A percentile compares a stretch with the other conserved stretches of the same genome.
Evolutionary conservation across 2,888 invertebrate species (phyloP).

Genomic region (Argynnis bischoffii): DNA sequence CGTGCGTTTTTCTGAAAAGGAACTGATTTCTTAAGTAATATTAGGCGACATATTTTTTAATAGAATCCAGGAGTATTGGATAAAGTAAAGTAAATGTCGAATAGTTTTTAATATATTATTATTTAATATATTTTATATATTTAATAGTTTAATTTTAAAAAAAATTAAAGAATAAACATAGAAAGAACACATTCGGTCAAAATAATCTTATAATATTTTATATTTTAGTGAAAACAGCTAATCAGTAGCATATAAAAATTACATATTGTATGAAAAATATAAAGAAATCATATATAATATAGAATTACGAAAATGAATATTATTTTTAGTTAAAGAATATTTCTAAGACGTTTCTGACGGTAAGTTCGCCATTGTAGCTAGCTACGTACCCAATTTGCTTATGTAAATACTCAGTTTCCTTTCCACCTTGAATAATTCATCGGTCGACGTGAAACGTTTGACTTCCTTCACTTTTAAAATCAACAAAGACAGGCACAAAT

Average conservation of each 20-base stretch:
- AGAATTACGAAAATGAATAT: not conserved
- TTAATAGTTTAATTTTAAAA: no score
- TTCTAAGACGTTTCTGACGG: conserved; percentile 24
- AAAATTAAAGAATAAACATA: no score
- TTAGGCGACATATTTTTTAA: no score
- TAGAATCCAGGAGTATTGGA: no score
- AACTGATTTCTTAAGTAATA: no score
- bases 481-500: conserved; percentile 64
- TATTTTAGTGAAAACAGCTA: no score
- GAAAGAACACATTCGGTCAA: no score
- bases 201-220: no score
- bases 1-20: no score
- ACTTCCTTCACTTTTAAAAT: conserved; percentile 73
- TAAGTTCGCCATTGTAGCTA: conserved; percentile 27
- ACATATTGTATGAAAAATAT: not conserved
- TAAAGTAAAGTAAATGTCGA: no score
- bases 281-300: not conserved
- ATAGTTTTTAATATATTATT: no score
- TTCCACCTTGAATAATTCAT: conserved; percentile 79
- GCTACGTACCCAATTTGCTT: conserved; percentile 77
- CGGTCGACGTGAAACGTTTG: conserved; percentile 62
- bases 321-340: conserved; percentile 25
- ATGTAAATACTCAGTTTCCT: conserved; percentile 80
- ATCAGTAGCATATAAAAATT: not conserved
- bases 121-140: no score